Evolutionary conservation across 2,888 invertebrate species (phyloP), one percentile per base, ranked within the genome.

Genomic region (Seira ritae): DNA sequence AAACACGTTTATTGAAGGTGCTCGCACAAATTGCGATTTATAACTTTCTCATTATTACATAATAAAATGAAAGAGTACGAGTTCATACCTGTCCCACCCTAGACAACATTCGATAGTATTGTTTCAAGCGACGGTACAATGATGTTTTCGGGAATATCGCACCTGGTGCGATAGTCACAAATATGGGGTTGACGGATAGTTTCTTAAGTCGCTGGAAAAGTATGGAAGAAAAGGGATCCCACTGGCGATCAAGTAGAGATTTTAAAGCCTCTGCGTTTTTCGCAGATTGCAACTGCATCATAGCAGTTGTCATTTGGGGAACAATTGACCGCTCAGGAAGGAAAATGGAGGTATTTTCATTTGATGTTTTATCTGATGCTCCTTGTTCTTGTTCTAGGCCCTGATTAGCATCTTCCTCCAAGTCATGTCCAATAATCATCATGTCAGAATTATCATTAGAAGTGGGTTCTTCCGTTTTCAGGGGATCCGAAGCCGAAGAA

Each of bases 201-300:
- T 94, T 95, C 89, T 92, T 91, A 94, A 93, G 93, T 91, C 93
- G 92, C 74, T 93, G 92, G 84, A 92, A 91, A 65, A 94, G 90
- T 85, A 92, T 91, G 19, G 92, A 90, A 1, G 93, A 91, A 10
- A 94, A 92, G 0, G 96, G 96, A 90, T 96, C 96, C 95, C 96
- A 96, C 10, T 94, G 93, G 84, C 93, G 91, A 90, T 94, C 94
- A 24, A 94, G 89, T 60, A 96, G 91, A 0, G 94, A 92, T 60
- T 92, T 92, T 24, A 96, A 91, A 8, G 93, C 93, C 89, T 95
- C 95, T 88, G 93, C 93, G 67, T 80, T 73, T 50, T 80, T 80
- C n/a, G 80, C 80, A 23, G 37, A 60, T 12, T 73, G 67, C 19
- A 80, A n/a, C 19, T 80, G 50, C 17, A 17, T 0, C 60, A 80